Evolutionary conservation across 2,888 invertebrate species (phyloP).

Genomic region (Lacanobia oleracea): DNA sequence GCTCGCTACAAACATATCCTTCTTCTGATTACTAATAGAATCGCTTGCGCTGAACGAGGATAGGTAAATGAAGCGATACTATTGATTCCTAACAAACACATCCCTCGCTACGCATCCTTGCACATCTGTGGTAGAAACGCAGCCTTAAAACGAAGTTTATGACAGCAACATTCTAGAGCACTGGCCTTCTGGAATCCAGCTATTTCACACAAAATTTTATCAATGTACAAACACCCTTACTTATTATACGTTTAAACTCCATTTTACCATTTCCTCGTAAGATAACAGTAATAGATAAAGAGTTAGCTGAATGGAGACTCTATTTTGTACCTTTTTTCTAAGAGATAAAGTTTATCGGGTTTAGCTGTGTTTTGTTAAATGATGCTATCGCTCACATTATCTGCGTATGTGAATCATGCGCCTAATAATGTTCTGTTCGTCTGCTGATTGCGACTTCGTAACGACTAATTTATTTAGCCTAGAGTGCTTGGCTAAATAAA

Average conservation of each 20-base stretch:
- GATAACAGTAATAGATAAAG: constrained; percentile 41
- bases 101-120: too few relatives aligned
- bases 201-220: constrained; percentile 2
- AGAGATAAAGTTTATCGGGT: constrained; percentile 37
- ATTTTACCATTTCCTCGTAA: constrained; percentile 32
- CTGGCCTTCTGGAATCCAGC: neutral
- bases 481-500: too few relatives aligned
- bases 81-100: too few relatives aligned
- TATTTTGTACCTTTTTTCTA: constrained; percentile 33
- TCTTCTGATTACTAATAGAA: too few relatives aligned
- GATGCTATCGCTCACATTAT: constrained; percentile 38
- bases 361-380: constrained; percentile 27
- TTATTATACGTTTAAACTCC: constrained; percentile 25
- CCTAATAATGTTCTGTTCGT: constrained; percentile 29
- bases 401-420: constrained; percentile 40
- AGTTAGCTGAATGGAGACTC: constrained; percentile 28
- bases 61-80: too few relatives aligned
- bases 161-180: neutral
- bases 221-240: constrained; percentile 6
- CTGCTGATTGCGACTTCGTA: constrained; percentile 10
- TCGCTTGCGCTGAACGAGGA: too few relatives aligned
- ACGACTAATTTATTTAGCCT: neutral
- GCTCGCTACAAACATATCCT: too few relatives aligned
- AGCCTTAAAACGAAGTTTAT: neutral
- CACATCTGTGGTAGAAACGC: too few relatives aligned